Evolutionary conservation across 2,113 vertebrate species (phyloP).

Genomic region (Xenus cinereus): DNA sequence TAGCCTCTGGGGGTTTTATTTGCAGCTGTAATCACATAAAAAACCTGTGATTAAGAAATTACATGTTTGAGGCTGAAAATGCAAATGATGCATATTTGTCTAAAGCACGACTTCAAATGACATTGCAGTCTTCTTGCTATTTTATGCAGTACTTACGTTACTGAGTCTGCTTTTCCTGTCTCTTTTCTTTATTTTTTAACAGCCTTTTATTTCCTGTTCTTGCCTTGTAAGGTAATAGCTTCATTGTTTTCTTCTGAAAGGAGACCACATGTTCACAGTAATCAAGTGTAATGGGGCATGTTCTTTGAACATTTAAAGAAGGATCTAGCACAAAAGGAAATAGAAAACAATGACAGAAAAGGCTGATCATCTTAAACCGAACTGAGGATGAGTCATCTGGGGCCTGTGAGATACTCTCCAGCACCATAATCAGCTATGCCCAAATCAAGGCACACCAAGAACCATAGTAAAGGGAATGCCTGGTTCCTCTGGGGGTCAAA

Average conservation of each 20-base stretch:
- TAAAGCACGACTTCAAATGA: background rate
- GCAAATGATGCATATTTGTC: background rate
- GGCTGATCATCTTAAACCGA: background rate
- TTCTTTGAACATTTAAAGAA: background rate
- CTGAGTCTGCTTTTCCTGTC: background rate
- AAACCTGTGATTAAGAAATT: conserved; percentile 6
- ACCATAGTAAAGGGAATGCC: background rate
- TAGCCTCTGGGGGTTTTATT: background rate
- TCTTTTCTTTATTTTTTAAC: background rate
- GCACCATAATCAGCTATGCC: background rate
- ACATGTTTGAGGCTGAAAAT: background rate
- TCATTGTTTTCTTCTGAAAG: background rate
- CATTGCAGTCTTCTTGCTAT: background rate
- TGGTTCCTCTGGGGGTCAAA: background rate
- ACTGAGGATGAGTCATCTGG: background rate
- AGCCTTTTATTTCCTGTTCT: background rate
- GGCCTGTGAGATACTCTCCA: background rate
- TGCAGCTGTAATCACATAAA: conserved; percentile 7
- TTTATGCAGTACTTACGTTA: background rate
- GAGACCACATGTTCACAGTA: background rate
- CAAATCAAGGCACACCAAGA: background rate
- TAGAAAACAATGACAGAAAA: background rate
- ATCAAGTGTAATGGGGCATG: conserved; percentile 14
- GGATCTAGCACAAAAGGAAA: background rate
- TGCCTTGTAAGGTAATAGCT: background rate